Evolutionary conservation across 2,797 vertebrate genomes (phyloP), one percentile per base, ranked within the genome.

Genomic region (Hapalemur alaotrensis): DNA sequence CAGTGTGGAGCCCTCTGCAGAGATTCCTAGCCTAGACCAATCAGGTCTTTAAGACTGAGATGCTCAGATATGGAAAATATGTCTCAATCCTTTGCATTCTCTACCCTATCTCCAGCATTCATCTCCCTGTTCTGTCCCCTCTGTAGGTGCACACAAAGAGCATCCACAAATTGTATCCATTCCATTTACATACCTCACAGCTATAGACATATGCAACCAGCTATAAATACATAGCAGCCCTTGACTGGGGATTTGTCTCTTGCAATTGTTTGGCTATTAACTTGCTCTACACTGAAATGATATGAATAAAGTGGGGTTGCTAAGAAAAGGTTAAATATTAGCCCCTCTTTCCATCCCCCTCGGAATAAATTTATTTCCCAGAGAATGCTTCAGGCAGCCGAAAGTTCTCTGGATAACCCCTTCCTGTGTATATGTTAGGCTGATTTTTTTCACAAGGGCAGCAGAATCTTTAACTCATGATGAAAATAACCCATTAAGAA

Each of bases 271-370:
- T 91, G 76, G 57, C 82, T 94, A 73, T 52, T 85, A 84, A 67
- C 20, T 91, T 81, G 63, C 70, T 72, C 11, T 81, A 90, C 15
- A 72, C 48, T 61, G 32, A 96, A 94, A 95, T 63, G 73, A 41
- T 81, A 57, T 72, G 32, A 96, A 91, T 38, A 91, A 43, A 80
- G 48, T 32, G 7, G 46, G 25, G 25, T 59, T 93, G 67, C 78
- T 78, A 86, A 82, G 59, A 91, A 94, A 95, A 93, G 76, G 52
- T 48, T 92, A 85, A 95, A 75, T 63, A 76, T 85, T 89, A 90
- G 48, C 22, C 30, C 54, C 15, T 54, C 7, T 88, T 75, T 67
- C 32, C 38, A 90, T 85, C 11, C 61, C 79, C 9, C 20, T 91
- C 52, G 32, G 54, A 85, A 93, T 80, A 92, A n/a, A 80, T 61